Base-by-base conservation (phyloP, 2,888 invertebrate species). In the Hymenopus coronatus region DNA sequence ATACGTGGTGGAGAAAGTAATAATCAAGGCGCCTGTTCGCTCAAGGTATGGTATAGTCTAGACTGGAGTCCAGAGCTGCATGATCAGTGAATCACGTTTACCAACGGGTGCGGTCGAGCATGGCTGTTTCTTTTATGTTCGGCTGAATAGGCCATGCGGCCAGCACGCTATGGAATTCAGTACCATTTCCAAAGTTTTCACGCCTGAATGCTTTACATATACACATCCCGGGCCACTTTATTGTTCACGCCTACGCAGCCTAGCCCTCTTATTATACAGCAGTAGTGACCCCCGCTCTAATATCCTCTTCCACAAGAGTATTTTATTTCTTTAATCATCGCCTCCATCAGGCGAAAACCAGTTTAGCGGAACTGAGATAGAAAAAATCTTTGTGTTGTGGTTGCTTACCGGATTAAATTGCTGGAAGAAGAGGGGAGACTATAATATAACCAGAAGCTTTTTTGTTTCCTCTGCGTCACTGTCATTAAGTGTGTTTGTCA, bases 361-460 rank as follows among this genome's bases (percentile, higher is more conserved):
- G 84, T 84, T 84, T 85, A n/a, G n/a, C 46, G 85, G 27, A 85
- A 85, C 27, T 85, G 54, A 85, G 85, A 85, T 40, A 25, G 54
- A 70, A 70, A 70, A 15, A 25, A 70, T 20, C 54, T 20, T 70
- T 70, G 20, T 70, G 54, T 70, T 20, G 54, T 70, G 54, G 54
- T 20, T 54, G 85, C 27, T 28, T 85, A n/a, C 46, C 25, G 85
- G 40, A 85, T 85, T 85, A 40, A 54, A 85, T 85, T 85, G 85
- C 85, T 12, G 28, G 14, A 27, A 70, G 54, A 70, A 20, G 54
- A 25, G 54, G 54, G 25, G 54, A 70, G 25, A 70, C 54, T 20
- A 70, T 70, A 70, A 70, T 70, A 70, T 70, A 70, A 70, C 54
- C 54, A 70, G 54, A 70, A 20, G 54, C 54, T 20, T 70, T 70